A percentile compares a stretch with the other conserved stretches of the same genome.
Conservation (phyloP, 2,888 invertebrate species). For the Pristionchus entomophagus region DNA sequence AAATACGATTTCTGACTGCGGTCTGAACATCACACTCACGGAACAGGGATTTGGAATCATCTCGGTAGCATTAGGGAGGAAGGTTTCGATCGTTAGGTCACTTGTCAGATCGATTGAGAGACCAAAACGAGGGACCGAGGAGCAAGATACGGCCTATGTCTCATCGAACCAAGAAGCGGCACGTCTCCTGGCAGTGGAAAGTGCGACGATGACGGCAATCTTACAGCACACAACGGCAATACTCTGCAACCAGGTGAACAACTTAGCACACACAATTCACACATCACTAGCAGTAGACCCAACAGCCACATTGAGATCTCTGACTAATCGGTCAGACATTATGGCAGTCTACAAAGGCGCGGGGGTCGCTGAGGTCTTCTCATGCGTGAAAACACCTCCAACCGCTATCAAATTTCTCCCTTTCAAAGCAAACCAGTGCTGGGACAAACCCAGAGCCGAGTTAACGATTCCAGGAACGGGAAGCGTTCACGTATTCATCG, state of each 20-base stretch:
- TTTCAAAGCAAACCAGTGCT: background rate
- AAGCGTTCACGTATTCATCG: background rate
- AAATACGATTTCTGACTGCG: background rate
- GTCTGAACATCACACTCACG: background rate
- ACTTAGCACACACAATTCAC: background rate
- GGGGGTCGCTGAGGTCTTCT: background rate
- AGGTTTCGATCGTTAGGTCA: too few relatives aligned
- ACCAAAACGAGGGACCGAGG: background rate
- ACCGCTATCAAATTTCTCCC: background rate
- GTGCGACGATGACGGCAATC: background rate
- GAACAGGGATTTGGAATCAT: background rate
- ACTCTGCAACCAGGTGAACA: background rate
- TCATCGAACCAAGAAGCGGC: constrained; percentile 1
- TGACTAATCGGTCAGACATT: background rate
- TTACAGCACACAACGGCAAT: background rate
- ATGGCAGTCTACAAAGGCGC: background rate
- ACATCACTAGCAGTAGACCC: background rate
- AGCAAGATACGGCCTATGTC: background rate
- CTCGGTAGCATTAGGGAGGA: too few relatives aligned
- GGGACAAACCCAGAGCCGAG: background rate
- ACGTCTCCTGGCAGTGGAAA: background rate
- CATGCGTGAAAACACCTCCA: background rate
- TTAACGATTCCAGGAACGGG: background rate
- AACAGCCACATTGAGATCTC: background rate
- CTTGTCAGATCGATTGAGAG: too few relatives aligned